Conservation (phyloP, 92 coral and sea anemone genomes). For the Phenganax subtilis region DNA sequence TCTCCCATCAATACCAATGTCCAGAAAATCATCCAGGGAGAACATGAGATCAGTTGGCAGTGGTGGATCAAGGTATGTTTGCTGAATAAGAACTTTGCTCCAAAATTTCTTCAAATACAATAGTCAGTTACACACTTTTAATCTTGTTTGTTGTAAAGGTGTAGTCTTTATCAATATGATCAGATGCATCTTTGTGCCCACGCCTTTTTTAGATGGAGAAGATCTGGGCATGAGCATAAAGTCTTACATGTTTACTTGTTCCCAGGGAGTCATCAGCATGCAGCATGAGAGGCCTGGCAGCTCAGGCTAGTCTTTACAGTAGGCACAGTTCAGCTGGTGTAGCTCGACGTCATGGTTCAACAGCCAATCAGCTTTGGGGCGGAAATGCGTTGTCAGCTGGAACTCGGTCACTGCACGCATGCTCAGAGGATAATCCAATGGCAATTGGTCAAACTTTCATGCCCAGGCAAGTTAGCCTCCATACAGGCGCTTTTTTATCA, state of each 20-base stretch:
- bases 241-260: neutral
- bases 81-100: neutral
- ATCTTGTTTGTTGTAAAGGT: neutral
- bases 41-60: conserved; percentile 17
- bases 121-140: neutral
- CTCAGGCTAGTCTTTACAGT: conserved; percentile 89
- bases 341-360: conserved; percentile 37
- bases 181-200: too few species aligned
- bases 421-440: conserved; percentile 81
- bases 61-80: conserved; percentile 23
- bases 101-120: too few species aligned
- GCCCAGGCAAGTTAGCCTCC: conserved; percentile 19
- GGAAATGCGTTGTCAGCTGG: conserved; percentile 54
- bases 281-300: conserved; percentile 73
- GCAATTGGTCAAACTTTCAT: conserved; percentile 30
- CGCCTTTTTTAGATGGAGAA: neutral
- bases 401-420: conserved; percentile 70
- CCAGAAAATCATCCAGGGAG: neutral
- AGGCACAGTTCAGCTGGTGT: conserved; percentile 52
- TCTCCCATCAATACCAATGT: conserved; percentile 14
- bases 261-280: conserved; percentile 35
- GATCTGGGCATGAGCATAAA: neutral
- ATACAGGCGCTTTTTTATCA: neutral
- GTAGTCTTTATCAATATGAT: too few species aligned
- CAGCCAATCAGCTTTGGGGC: conserved; percentile 38